Evolutionary conservation across 2,797 vertebrate genomes (phyloP).

Genomic region (Pseudomugil gertrudae): DNA sequence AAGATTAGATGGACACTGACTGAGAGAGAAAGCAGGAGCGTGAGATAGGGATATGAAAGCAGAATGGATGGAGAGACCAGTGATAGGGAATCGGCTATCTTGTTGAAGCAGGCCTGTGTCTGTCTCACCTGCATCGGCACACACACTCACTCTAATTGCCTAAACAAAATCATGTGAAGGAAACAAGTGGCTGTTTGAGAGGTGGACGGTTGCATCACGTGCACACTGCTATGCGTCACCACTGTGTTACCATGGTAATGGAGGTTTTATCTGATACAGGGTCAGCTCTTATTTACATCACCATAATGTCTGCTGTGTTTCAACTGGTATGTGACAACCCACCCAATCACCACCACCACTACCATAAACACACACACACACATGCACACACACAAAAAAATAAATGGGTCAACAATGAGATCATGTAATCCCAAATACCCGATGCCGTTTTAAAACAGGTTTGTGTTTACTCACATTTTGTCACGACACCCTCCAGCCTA

Average conservation of each 20-base stretch:
- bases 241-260: constrained; percentile 66
- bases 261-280: constrained; percentile 66
- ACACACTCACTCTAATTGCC: constrained; percentile 55
- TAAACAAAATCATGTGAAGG: constrained; percentile 66
- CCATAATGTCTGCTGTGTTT: constrained; percentile 26
- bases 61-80: constrained; percentile 27
- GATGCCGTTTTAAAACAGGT: background rate
- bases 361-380: constrained; percentile 15
- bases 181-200: constrained; percentile 65
- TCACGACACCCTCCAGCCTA: constrained; percentile 95
- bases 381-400: background rate
- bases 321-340: constrained; percentile 26
- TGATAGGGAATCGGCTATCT: constrained; percentile 69
- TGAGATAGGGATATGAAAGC: constrained; percentile 40
- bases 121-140: constrained; percentile 47
- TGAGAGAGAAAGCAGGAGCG: constrained; percentile 38
- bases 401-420: background rate
- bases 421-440: background rate
- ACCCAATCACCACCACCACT: too few species aligned
- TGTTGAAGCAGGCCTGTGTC: constrained; percentile 59
- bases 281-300: constrained; percentile 52
- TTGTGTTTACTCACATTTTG: constrained; percentile 87
- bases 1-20: constrained; percentile 57
- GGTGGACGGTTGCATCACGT: constrained; percentile 38
- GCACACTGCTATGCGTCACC: constrained; percentile 46